Evolutionary conservation across 30 jellyfish, hydroid and myxozoan species (phyloP).

Genomic region (Turritopsis rubra): DNA sequence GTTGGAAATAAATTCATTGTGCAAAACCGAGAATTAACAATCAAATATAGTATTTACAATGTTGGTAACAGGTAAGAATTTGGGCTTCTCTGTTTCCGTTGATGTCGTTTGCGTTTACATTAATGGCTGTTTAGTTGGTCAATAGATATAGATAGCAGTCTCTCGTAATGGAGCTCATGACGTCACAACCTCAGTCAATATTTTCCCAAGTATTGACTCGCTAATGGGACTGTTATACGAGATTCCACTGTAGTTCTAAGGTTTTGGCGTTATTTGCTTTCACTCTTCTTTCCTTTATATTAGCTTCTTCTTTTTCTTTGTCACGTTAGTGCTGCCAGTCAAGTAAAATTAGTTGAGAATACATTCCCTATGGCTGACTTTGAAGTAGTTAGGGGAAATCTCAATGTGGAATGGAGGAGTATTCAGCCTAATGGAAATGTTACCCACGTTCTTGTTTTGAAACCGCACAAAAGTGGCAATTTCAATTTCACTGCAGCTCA

Average conservation of each 20-base stretch:
- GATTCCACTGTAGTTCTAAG: no score
- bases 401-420: constrained; percentile 82
- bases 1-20: constrained; percentile 67
- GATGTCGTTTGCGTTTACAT: no score
- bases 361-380: constrained; percentile 73
- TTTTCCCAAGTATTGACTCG: no score
- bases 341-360: constrained; percentile 64
- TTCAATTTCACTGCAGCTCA: constrained; percentile 93
- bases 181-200: no score
- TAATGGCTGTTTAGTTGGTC: no score
- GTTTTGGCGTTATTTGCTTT: no score
- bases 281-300: no score
- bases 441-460: constrained; percentile 65
- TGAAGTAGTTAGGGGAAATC: constrained; percentile 72
- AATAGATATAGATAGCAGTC: no score
- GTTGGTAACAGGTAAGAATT: constrained; percentile 66
- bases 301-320: neutral
- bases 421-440: constrained; percentile 80
- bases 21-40: constrained; percentile 74
- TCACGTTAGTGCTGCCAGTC: constrained; percentile 56
- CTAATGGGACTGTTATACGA: no score
- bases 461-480: constrained; percentile 71
- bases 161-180: no score
- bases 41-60: constrained; percentile 63
- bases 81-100: no score